Evolutionary conservation across 2,113 vertebrate species (phyloP), one percentile per base, ranked within the genome.

Genomic region (Nothocercus nigrocapillus): DNA sequence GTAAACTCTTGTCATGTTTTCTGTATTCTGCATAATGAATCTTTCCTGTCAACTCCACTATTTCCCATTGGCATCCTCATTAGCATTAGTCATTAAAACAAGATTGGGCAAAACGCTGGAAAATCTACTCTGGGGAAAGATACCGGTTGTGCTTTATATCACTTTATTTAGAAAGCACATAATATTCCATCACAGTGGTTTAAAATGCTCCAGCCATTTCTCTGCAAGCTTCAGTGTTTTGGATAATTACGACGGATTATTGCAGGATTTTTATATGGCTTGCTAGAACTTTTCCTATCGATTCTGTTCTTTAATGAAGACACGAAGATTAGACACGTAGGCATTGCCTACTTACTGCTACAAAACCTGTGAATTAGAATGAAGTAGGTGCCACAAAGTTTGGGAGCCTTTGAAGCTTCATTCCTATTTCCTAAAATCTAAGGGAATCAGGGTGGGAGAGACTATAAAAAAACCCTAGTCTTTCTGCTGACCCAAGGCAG

Each of bases 1-100:
- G 8, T 82, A 85, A 85, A 11, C 11, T 58, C 30, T 85, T 36
- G 19, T 42, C 38, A 51, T 89, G 63, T 45, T 80, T 89, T 88
- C 40, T 74, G 12, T 42, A 11, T 63, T 73, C 30, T 67, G 16
- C 44, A 13, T 77, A 85, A 88, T 67, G 17, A 91, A 77, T 82
- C 36, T 49, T 89, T 77, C 27, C 36, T 93, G 72, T 59, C 85
- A 89, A 53, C 30, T 85, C 89, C 59, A 67, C 40, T n/a, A 27
- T 88, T 95, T 89, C 59, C 45, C 72, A 82, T 91, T 80, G 30
- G 59, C 88, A 80, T 54, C 87, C 20, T 93, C 49, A 88, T 95
- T 91, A 95, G 68, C 32, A 44, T 90, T 64, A 76, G 28, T 64
- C 82, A 93, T 95, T 90, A 88, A 74, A 93, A 80, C 19, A 64